Evolutionary conservation across 2,888 invertebrate genomes (phyloP).

Genomic region (Dyspetes luteomarginatus): DNA sequence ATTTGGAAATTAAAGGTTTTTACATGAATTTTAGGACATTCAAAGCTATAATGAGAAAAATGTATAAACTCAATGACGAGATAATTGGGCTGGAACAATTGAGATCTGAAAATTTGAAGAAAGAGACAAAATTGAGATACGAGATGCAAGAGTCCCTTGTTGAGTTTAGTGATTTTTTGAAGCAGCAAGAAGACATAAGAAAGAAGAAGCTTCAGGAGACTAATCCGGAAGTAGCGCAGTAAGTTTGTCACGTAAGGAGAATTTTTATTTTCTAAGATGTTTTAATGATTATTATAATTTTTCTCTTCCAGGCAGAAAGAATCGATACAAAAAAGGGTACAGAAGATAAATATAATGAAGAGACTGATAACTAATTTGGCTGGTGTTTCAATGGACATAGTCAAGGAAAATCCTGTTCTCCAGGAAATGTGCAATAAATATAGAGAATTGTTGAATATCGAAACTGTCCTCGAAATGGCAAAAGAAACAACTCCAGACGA

Average conservation of each 20-base stretch:
- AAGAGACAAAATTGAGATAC: constrained; percentile 52
- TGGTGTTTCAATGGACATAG: constrained; percentile 46
- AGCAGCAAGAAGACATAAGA: constrained; percentile 58
- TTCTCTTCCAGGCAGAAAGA: constrained; percentile 64
- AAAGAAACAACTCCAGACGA: background rate
- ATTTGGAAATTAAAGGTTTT: background rate
- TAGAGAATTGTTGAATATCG: constrained; percentile 64
- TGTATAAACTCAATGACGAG: constrained; percentile 63
- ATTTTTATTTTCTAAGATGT: background rate
- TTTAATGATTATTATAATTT: background rate
- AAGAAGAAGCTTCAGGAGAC: constrained; percentile 63
- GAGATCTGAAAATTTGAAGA: constrained; percentile 14
- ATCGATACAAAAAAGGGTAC: constrained; percentile 57
- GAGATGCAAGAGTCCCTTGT: constrained; percentile 46
- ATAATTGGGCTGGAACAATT: constrained; percentile 42
- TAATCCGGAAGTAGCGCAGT: constrained; percentile 67
- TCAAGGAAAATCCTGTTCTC: constrained; percentile 51
- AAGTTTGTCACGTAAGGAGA: constrained; percentile 15
- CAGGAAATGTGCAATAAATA: constrained; percentile 60
- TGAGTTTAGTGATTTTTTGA: constrained; percentile 65
- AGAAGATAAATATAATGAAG: constrained; percentile 70
- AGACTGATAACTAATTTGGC: constrained; percentile 65
- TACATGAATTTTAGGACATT: constrained; percentile 54
- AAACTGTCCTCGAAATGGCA: constrained; percentile 64
- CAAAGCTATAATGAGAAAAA: constrained; percentile 57